Evolutionary conservation across 2,888 invertebrate species (phyloP).

Genomic region (Idaea biselata): DNA sequence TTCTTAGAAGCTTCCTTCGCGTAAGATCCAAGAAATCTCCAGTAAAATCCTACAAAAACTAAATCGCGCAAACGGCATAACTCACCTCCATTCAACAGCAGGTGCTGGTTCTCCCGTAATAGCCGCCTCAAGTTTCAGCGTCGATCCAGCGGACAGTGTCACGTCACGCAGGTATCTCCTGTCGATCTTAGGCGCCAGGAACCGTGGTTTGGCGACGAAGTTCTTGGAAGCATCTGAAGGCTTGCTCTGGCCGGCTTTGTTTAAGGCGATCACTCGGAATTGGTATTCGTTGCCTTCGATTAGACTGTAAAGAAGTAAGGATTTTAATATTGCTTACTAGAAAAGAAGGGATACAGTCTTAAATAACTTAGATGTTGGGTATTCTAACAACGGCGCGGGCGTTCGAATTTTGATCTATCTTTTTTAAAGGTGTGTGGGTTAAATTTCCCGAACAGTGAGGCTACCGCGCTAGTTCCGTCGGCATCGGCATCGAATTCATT

Average conservation of each 20-base stretch:
- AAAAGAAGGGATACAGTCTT: too few species aligned
- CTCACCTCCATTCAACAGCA: constrained; percentile 90
- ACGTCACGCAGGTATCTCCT: constrained; percentile 94
- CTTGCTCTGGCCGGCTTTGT: constrained; percentile 96
- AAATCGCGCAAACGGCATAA: neutral
- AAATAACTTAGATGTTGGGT: too few species aligned
- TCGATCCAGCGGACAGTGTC: constrained; percentile 94
- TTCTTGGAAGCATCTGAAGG: constrained; percentile 93
- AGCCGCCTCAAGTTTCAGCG: constrained; percentile 95
- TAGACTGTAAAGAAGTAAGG: constrained; percentile 62
- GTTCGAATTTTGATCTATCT: too few species aligned
- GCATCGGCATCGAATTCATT: too few species aligned
- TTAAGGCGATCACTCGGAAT: constrained; percentile 96
- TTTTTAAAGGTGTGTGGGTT: too few species aligned
- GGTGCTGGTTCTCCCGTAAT: constrained; percentile 98
- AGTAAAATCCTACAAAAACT: neutral
- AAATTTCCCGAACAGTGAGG: too few species aligned
- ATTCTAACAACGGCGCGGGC: too few species aligned
- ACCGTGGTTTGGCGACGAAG: constrained; percentile 92
- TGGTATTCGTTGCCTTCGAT: constrained; percentile 98
- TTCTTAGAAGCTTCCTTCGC: neutral
- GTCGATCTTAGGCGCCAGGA: constrained; percentile 97
- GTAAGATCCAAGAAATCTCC: neutral
- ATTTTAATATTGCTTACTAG: neutral
- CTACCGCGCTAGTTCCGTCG: too few species aligned